These are phyloP conservation scores for Leptocoma aspasia DNA, from an alignment of 2,113 vertebrate genomes.

Conservation along the genomic window DNA sequence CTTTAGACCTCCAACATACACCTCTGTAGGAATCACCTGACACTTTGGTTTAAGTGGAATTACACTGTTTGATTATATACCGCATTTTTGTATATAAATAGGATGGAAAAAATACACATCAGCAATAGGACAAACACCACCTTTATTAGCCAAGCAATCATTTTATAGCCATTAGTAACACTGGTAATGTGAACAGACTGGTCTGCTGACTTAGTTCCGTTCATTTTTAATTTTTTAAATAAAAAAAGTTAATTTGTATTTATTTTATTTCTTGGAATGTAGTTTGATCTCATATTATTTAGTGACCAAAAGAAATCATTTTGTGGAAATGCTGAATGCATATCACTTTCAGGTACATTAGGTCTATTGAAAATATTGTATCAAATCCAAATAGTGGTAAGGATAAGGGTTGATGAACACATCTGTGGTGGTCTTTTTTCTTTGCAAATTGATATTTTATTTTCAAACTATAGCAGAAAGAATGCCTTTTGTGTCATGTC, in stretches of 20 bases:
- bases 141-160: background rate
- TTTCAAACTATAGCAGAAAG: background rate
- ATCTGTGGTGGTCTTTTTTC: background rate
- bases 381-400: background rate
- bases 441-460: background rate
- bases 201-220: background rate
- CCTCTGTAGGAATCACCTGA: background rate
- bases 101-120: background rate
- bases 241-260: background rate
- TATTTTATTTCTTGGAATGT: background rate
- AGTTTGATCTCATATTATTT: background rate
- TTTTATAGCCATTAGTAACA: background rate
- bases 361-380: background rate
- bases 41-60: background rate
- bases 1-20: background rate
- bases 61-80: background rate
- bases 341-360: background rate
- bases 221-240: background rate
- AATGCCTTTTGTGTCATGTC: background rate
- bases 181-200: background rate
- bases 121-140: background rate
- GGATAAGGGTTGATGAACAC: background rate
- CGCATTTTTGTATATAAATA: background rate
- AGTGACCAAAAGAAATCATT: background rate
- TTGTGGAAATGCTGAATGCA: background rate